Conservation (phyloP, 2,888 invertebrate species). For the Panopea generosa region DNA sequence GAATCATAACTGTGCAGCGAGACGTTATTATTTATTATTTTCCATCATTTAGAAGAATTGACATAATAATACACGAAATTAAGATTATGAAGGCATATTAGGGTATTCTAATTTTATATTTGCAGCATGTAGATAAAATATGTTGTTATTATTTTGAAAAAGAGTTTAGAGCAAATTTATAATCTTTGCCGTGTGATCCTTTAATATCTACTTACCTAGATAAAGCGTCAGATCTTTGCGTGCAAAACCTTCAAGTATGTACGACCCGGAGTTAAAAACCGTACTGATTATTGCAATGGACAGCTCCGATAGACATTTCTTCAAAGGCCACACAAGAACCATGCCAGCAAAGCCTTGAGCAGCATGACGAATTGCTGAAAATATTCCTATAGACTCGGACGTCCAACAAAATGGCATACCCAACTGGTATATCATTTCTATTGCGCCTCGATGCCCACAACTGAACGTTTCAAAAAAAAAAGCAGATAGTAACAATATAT, state of each 20-base stretch:
- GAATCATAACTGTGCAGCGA: no score
- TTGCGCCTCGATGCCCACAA: slow-evolving; percentile 5
- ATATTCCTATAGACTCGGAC: slow-evolving; percentile 52
- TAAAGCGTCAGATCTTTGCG: slow-evolving; percentile 45
- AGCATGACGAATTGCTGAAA: slow-evolving; percentile 29
- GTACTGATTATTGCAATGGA: slow-evolving; percentile 43
- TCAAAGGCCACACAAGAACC: slow-evolving; percentile 31
- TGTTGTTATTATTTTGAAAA: no score
- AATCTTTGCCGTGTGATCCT: no score
- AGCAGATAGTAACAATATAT: slow-evolving; percentile 27
- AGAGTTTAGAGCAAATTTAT: no score
- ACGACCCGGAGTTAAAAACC: slow-evolving; percentile 29
- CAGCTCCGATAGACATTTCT: slow-evolving; percentile 44
- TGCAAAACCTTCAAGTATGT: slow-evolving; percentile 42
- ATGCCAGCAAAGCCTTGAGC: slow-evolving; percentile 40
- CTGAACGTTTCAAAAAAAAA: slow-evolving; percentile 24
- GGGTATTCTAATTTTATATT: no score
- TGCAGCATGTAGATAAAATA: no score
- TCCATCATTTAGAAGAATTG: no score
- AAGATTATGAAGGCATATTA: no score
- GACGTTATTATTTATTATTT: no score
- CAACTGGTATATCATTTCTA: slow-evolving; percentile 53
- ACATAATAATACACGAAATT: no score
- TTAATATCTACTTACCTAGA: slow-evolving; percentile 39
- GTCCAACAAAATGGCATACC: slow-evolving; percentile 64